Base-by-base conservation (phyloP, 2,113 vertebrate species). In the Perca schrenkii region DNA sequence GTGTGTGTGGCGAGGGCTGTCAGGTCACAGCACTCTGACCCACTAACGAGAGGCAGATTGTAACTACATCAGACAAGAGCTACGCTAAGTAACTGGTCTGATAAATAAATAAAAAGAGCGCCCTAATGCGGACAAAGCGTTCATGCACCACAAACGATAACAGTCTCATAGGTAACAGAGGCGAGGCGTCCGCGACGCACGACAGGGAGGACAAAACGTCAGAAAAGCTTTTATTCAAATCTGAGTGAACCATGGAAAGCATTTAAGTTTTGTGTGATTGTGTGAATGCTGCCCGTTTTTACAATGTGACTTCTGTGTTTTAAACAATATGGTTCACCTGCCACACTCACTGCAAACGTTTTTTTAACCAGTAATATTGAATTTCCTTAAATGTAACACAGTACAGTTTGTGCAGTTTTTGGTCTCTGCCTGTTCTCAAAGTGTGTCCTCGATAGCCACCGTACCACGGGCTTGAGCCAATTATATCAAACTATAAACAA, bases 91-190 rank as follows among this genome's bases (percentile, higher is more conserved):
- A 86, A 83, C 74, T 25, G 79, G 47, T 77, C 66, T 49, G 47
- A 85, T 92, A 84, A 89, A 89, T 90, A 86, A 88, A 86, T 87
- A 72, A 87, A 84, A 67, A 79, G 69, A 74, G 56, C 49, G 21
- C 25, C 28, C 60, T 72, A 80, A 82, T 79, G 77, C 53, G 47
- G 80, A 79, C 74, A 74, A 66, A 85, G 74, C 46, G 40, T 43
- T 68, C 74, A 52, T 64, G 71, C 70, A 82, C 80, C 22, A 6
- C 77, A 53, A 70, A 61, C 0, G 36, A 63, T 53, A 53, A 72
- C 73, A 1, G 54, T 58, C 75, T 71, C 57, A n/a, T 0, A 21
- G 70, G 28, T 19, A 28, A 53, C 52, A 16, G 65, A 4, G 3
- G 46, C 21, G 4, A 56, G 43, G 19, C 16, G 8, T 10, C 25